Evolutionary conservation across 2,888 invertebrate genomes (phyloP).

Genomic region (Stenurella melanura): DNA sequence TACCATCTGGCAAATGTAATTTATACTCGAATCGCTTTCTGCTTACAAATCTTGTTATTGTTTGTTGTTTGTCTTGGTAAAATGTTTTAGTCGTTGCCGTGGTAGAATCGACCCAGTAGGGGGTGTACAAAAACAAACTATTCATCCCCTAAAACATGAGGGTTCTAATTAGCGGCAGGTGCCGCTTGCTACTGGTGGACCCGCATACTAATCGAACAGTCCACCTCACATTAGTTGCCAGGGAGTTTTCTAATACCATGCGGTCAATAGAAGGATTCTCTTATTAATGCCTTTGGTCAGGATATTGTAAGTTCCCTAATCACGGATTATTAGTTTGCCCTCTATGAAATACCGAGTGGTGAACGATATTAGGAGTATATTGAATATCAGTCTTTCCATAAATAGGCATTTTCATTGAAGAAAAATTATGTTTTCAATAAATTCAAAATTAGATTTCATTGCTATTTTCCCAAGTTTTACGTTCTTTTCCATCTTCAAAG

Average conservation of each 20-base stretch:
- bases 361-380: too few relatives aligned
- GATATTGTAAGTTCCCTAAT: too few relatives aligned
- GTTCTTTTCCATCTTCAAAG: too few relatives aligned
- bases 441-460: too few relatives aligned
- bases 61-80: slow-evolving; percentile 49
- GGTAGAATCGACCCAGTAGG: slow-evolving; percentile 43
- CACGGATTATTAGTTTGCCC: too few relatives aligned
- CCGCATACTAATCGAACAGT: slow-evolving; percentile 46
- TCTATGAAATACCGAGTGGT: too few relatives aligned
- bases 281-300: background rate
- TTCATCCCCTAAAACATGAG: slow-evolving; percentile 43
- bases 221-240: slow-evolving; percentile 5
- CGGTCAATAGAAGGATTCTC: slow-evolving; percentile 1
- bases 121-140: slow-evolving; percentile 52
- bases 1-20: slow-evolving; percentile 24
- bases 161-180: slow-evolving; percentile 53
- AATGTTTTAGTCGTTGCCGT: slow-evolving; percentile 45
- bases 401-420: too few relatives aligned
- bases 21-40: slow-evolving; percentile 19
- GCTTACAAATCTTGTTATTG: slow-evolving; percentile 34
- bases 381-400: too few relatives aligned
- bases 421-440: too few relatives aligned
- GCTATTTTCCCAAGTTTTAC: too few relatives aligned
- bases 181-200: slow-evolving; percentile 41
- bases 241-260: background rate